These are phyloP conservation scores for Drosophila anomalata DNA, from an alignment of 2,888 invertebrate species.

Conservation along the genomic window DNA sequence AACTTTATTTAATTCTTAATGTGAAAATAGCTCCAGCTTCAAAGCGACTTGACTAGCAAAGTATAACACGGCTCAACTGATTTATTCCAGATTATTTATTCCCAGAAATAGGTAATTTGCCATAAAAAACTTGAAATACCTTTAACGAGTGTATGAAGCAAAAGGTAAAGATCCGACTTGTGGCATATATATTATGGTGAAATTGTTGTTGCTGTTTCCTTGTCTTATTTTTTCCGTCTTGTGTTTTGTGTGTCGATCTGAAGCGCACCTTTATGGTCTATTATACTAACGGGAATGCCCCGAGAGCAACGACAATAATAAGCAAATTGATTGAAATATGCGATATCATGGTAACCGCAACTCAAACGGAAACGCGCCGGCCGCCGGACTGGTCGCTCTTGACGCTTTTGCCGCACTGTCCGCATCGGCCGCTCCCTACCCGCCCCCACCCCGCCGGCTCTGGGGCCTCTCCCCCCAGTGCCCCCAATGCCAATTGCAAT, in stretches of 20 bases:
- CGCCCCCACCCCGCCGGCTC: constrained; percentile 5
- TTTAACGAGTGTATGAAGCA: constrained; percentile 21
- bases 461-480: background rate
- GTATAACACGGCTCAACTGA: too few species aligned
- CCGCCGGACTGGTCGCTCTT: constrained; percentile 7
- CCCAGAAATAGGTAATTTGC: background rate
- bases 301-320: constrained; percentile 72
- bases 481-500: constrained; percentile 35
- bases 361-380: constrained; percentile 67
- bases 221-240: constrained; percentile 26
- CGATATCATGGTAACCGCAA: constrained; percentile 74
- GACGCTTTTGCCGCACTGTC: constrained; percentile 26
- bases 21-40: too few species aligned
- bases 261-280: constrained; percentile 78
- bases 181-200: constrained; percentile 28
- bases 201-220: constrained; percentile 26
- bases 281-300: constrained; percentile 77
- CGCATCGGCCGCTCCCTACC: constrained; percentile 8
- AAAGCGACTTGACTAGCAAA: too few species aligned
- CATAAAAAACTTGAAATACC: constrained; percentile 12
- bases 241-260: constrained; percentile 47
- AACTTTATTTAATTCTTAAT: too few species aligned
- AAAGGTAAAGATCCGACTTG: constrained; percentile 11
- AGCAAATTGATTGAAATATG: constrained; percentile 77
- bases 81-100: background rate